Percentiles rank a stretch among this genome's conserved stretches.
phyloP scores from a whole-genome alignment of 2,797 vertebrate genomes.

The Psittacula echo region DNA sequence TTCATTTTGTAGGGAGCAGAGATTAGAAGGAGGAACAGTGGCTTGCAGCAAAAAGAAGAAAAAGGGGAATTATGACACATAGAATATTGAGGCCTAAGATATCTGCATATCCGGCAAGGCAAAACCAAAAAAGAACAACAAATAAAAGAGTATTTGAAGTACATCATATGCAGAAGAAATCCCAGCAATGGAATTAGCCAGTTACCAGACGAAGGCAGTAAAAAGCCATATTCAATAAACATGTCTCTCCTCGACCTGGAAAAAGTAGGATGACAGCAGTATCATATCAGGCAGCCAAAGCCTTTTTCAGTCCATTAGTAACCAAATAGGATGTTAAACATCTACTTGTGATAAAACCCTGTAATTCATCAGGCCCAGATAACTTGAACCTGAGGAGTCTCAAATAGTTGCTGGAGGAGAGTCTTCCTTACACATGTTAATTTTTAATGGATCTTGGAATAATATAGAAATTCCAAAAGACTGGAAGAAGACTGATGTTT shows the following conservation, averaged over 20 bases:
- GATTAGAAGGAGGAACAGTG: neutral
- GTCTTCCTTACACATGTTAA: constrained; percentile 54
- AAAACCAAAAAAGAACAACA: neutral
- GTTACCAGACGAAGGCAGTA: neutral
- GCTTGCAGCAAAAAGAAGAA: neutral
- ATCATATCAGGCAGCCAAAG: constrained; percentile 37
- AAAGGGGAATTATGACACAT: neutral
- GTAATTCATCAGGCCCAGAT: constrained; percentile 60
- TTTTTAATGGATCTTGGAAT: constrained; percentile 68
- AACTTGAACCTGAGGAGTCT: constrained; percentile 39
- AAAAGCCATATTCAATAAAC: constrained; percentile 37
- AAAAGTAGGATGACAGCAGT: constrained; percentile 40
- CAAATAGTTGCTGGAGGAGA: constrained; percentile 19
- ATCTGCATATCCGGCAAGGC: neutral
- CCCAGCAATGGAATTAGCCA: neutral
- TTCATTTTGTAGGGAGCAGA: neutral
- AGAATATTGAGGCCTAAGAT: neutral
- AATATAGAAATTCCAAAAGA: constrained; percentile 63
- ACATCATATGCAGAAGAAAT: neutral
- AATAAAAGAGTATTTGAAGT: neutral
- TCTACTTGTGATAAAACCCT: constrained; percentile 55
- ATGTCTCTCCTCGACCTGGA: neutral
- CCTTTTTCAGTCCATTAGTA: constrained; percentile 67
- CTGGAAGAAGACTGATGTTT: constrained; percentile 45
- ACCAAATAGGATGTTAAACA: constrained; percentile 62